phyloP scores from a whole-genome alignment of 2,113 vertebrate genomes.

The Gadus chalcogrammus region DNA sequence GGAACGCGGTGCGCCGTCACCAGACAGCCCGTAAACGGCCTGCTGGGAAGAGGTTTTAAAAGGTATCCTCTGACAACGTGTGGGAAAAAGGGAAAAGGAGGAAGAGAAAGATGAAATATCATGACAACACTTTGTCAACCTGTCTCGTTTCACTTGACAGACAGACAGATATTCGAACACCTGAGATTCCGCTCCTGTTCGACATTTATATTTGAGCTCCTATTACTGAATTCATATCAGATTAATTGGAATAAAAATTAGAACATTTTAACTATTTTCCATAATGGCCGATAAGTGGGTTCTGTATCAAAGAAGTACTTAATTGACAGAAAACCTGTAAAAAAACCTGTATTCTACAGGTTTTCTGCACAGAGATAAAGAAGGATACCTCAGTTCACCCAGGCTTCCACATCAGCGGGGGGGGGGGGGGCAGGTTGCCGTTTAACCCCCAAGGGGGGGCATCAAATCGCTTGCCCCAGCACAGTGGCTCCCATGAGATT shows the following conservation, averaged over 20 bases:
- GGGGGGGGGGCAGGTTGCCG: conserved; percentile 46
- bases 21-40: not conserved
- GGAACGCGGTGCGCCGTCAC: not conserved
- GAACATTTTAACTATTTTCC: too few relatives aligned
- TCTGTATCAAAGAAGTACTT: too few relatives aligned
- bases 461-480: conserved; percentile 8
- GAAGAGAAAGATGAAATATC: not conserved
- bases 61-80: conserved; percentile 1
- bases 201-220: too few relatives aligned
- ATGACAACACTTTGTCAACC: not conserved
- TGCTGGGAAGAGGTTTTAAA: not conserved
- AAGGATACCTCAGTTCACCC: too few relatives aligned
- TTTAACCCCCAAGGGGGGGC: conserved; percentile 39
- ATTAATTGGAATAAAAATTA: too few relatives aligned
- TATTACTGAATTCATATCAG: too few relatives aligned
- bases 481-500: conserved; percentile 65
- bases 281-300: too few relatives aligned
- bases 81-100: not conserved
- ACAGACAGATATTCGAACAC: not conserved
- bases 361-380: too few relatives aligned
- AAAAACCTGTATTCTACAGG: too few relatives aligned
- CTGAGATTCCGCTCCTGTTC: not conserved
- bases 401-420: conserved; percentile 35
- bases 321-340: too few relatives aligned
- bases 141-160: not conserved